Evolutionary conservation across 2,888 invertebrate genomes (phyloP).

Genomic region (Rhaphigaster nebulosa): DNA sequence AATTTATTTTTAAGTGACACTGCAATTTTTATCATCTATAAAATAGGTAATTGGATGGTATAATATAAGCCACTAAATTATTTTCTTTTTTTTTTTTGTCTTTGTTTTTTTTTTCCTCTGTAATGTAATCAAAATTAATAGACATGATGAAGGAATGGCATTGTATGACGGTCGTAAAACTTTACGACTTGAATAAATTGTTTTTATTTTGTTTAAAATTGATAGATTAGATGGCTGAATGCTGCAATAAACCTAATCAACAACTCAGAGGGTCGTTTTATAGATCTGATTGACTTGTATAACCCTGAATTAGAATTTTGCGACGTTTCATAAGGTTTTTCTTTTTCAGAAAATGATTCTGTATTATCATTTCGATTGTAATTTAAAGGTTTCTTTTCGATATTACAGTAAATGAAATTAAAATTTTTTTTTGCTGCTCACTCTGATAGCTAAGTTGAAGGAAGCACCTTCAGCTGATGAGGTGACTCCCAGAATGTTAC

Average conservation of each 20-base stretch:
- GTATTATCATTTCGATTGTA: no score
- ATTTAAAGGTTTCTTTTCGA: no score
- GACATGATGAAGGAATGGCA: not conserved
- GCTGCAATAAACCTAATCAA: not conserved
- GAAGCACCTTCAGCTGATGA: not conserved
- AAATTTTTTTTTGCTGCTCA: no score
- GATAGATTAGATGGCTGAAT: not conserved
- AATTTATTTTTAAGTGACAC: not conserved
- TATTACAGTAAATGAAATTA: no score
- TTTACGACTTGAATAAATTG: not conserved
- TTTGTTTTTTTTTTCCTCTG: not conserved
- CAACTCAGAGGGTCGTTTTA: not conserved
- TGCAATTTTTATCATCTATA: not conserved
- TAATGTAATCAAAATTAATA: not conserved
- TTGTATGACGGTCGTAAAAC: not conserved
- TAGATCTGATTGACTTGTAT: not conserved
- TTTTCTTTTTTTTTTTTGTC: not conserved
- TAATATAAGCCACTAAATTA: not conserved
- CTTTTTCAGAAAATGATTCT: no score
- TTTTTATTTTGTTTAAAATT: not conserved
- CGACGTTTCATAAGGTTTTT: no score
- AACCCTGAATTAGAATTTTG: not conserved
- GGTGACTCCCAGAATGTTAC: not conserved
- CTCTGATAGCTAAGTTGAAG: not conserved
- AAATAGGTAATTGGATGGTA: slow-evolving; percentile 1